Evolutionary conservation across 2,797 vertebrate species (phyloP), one percentile per base, ranked within the genome.

Genomic region (Poeciliopsis infans): DNA sequence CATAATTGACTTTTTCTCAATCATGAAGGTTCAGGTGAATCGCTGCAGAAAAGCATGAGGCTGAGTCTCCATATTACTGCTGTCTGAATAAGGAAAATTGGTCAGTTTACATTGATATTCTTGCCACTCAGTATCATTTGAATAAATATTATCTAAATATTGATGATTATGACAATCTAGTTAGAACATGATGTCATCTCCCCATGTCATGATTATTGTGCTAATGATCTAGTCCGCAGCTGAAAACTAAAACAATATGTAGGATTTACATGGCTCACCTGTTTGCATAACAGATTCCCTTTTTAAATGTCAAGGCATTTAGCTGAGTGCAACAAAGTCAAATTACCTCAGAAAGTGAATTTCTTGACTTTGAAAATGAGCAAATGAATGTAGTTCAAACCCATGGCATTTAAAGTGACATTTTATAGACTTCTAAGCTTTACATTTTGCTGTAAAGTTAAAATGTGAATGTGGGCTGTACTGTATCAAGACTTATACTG

Each of bases 241-340:
- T 77, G 36, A 79, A 89, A 91, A 68, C 75, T 66, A 88, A 85
- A 77, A 77, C 77, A 69, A 78, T 84, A 66, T 83, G 57, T 46
- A 78, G 73, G 70, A 77, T 86, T 74, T 72, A 75, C 83, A 64
- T 46, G 53, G 46, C 45, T 87, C 81, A 85, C 73, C 84, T 80
- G 82, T 76, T 89, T 86, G 77, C 43, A 69, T 80, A 77, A 82
- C 86, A 72, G 74, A 86, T 80, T 80, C 71, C 71, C 78, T 80
- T 87, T 59, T 83, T 89, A 93, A 93, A 94, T 94, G 92, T 94
- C 92, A 91, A 90, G 89, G 61, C 88, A 88, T 92, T 93, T 91
- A 85, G 83, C 92, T 86, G 76, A 75, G 66, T 51, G 78, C 78
- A 72, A 53, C 81, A 76, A 89, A 88, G 87, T 90, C 72, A 87